Evolutionary conservation across 2,797 vertebrate species (phyloP).

Genomic region (Carcharodon carcharias): DNA sequence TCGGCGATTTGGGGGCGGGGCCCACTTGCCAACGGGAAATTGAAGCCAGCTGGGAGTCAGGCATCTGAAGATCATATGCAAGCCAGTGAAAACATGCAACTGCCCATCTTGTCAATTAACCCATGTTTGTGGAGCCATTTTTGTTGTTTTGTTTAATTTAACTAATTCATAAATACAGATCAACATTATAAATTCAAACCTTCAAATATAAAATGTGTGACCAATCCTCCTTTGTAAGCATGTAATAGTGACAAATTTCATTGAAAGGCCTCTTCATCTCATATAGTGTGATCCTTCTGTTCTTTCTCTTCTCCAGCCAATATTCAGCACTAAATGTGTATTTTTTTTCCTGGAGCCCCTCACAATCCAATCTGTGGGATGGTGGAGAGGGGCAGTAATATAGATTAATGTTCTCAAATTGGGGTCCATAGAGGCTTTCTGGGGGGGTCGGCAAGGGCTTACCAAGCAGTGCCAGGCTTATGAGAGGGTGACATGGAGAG

Average conservation of each 20-base stretch:
- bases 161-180: not conserved
- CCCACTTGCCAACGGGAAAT: not conserved
- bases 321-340: not conserved
- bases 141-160: not conserved
- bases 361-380: not conserved
- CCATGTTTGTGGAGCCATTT: not conserved
- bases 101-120: not conserved
- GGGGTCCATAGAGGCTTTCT: too few species aligned
- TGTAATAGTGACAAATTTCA: not conserved
- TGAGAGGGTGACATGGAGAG: not conserved
- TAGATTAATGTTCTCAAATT: not conserved
- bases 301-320: not conserved
- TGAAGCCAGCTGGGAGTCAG: not conserved
- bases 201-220: not conserved
- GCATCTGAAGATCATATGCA: not conserved
- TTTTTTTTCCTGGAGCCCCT: not conserved
- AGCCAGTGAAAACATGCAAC: not conserved
- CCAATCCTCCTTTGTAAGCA: not conserved
- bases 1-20: too few species aligned
- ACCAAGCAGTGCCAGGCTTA: not conserved
- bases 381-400: not conserved
- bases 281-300: not conserved
- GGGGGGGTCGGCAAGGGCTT: too few species aligned
- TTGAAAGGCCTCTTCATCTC: not conserved
- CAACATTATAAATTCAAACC: not conserved